Evolutionary conservation across 2,797 vertebrate genomes (phyloP), one percentile per base, ranked within the genome.

Genomic region (Rhinoraja longicauda): DNA sequence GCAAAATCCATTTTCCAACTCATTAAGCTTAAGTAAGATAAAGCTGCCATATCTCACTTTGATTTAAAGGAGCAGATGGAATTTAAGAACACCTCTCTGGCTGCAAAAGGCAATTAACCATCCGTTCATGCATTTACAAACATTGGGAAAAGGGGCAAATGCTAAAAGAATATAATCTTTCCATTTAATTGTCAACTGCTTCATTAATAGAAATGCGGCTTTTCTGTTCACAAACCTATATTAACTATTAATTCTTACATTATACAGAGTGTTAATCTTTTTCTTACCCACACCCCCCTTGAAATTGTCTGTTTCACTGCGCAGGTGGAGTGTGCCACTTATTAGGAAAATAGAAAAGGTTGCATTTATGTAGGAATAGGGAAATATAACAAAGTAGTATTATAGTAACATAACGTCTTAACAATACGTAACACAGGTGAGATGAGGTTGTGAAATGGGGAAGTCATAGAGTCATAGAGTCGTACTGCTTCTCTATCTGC

Each of bases 1-100:
- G 90, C 67, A 92, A n/a, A 92, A 73, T 24, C 90, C 4, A 92
- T 92, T 92, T 92, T 92, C 70, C 13, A 6, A 75, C 72, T 73
- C 67, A 92, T 92, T 92, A 88, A 73, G 62, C 64, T 39, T 90
- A 90, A 90, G 57, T 90, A 90, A 73, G 67, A 39, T 72, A 73
- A 53, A 53, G 39, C 90, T 75, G 90, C 21, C 9, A 5, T 26
- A 75, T 75, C 70, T 75, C 39, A 75, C 39, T 29, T 36, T 75
- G 70, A 39, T 53, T 57, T 92, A 39, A 73, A 29, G 26, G 70
- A 92, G 72, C 90, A 75, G 90, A 92, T 92, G 90, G 90, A 73
- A 26, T 15, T 45, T 17, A 70, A 90, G 32, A 70, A 72, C 19
- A 70, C n/a, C 67, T 90, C 19, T 45, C 70, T 73, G 90, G 45